These are phyloP conservation scores for Sciurus niger DNA, from an alignment of 2,113 vertebrate genomes.

Conservation along the genomic window DNA sequence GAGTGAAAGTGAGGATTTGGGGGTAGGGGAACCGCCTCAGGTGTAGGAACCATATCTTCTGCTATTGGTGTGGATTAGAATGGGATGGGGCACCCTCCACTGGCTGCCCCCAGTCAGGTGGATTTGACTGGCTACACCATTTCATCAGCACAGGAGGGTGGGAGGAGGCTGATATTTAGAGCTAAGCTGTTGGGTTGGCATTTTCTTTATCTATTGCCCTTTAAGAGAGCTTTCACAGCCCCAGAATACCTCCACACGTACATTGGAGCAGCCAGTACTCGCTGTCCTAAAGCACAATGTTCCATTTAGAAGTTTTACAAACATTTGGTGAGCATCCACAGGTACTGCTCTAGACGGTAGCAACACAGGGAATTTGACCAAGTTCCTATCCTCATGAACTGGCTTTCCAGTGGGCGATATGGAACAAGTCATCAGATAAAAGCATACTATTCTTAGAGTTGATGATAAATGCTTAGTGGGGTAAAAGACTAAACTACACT, in stretches of 20 bases:
- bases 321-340: background rate
- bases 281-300: background rate
- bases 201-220: background rate
- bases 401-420: background rate
- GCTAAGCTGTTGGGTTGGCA: background rate
- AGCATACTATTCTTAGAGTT: background rate
- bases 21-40: background rate
- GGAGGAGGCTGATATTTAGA: background rate
- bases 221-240: background rate
- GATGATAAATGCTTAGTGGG: too few species aligned
- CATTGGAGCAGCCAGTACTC: background rate
- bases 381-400: background rate
- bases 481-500: background rate
- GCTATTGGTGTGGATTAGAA: background rate
- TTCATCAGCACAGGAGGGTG: background rate
- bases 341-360: background rate
- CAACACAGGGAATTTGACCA: background rate
- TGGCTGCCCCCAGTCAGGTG: background rate
- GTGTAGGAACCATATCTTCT: background rate
- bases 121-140: background rate
- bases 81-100: background rate
- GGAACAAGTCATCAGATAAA: constrained; percentile 37
- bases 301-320: background rate
- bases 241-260: background rate
- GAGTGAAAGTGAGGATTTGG: background rate